Percentiles rank a stretch among this genome's conserved stretches.
Evolutionary conservation across 2,113 vertebrate species (phyloP).

Genomic region (Calyptomena viridis): DNA sequence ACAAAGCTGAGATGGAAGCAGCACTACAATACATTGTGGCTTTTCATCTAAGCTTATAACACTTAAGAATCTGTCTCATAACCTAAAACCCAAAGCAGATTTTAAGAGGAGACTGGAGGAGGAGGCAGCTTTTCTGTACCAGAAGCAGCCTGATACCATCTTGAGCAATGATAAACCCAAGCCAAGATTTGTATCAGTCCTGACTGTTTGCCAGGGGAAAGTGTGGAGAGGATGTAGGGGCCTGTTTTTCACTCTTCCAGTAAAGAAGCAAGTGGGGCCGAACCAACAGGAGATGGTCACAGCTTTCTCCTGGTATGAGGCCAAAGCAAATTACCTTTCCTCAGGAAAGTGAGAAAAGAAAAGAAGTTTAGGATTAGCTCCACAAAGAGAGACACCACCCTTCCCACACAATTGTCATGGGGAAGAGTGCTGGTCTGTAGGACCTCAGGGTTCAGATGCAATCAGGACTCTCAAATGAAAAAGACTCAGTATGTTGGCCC

Average conservation of each 20-base stretch:
- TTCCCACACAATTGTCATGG: neutral
- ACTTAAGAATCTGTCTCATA: neutral
- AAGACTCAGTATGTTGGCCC: neutral
- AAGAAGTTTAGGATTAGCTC: neutral
- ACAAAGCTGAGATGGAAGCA: neutral
- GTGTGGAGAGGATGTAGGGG: neutral
- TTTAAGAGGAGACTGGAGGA: neutral
- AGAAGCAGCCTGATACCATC: neutral
- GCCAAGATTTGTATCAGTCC: neutral
- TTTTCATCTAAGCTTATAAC: neutral
- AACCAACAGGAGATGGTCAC: neutral
- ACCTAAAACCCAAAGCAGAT: neutral
- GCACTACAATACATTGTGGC: neutral
- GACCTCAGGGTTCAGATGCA: neutral
- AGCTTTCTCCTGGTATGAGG: neutral
- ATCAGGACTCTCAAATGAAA: neutral
- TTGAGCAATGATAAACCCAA: neutral
- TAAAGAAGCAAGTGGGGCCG: neutral
- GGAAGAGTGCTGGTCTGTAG: neutral
- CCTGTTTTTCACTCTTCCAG: neutral
- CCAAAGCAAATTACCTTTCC: neutral
- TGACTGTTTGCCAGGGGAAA: neutral
- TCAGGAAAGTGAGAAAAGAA: neutral
- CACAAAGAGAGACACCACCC: neutral
- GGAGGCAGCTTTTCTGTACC: neutral